Base-by-base conservation (phyloP, 2,888 invertebrate genomes). In the Urechis unicinctus region DNA sequence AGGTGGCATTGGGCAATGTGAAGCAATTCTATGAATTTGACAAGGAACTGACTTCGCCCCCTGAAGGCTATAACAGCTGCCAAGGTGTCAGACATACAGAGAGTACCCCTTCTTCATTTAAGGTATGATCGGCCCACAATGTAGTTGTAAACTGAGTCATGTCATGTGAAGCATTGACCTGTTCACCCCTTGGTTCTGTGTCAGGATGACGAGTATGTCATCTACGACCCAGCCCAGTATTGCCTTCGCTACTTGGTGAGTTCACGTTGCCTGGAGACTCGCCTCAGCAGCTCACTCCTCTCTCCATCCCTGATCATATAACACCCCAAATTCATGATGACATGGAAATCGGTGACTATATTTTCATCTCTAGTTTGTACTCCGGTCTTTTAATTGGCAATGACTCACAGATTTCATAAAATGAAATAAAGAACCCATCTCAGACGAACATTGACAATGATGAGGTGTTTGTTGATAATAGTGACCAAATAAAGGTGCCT, bases 191-290 rank as follows among this genome's bases (percentile, higher is more conserved):
- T 49, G 30, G 25, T 51, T 42, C 26, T 56, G 30, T 55, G 61
- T 4, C 61, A 76, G 75, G 68, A 72, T 57, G 71, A 75, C 63
- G 75, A 78, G 63, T 78, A 66, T 67, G 76, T 70, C 6, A 61
- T 78, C 17, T 78, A 76, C 63, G 61, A 63, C 26, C 61, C 66
- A 2, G 63, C 63, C 29, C 76, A 75, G 58, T 76, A 76, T 62
- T 56, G 66, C 41, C 59, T 73, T 30, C 52, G 62, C n/a, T 77
- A 77, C 62, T 55, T 77, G 43, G 70, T 29, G 75, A 77, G 61
- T 74, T 75, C 56, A 67, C 65, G 0, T 46, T 70, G 21, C 42
- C 53, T 17, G 1, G 42, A 5, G 52, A 52, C 29, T 42, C 21
- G 44, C 17, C 25, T 25, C 9, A 42, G 41, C 2, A 9, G 17